Evolutionary conservation across 2,113 vertebrate species (phyloP), one percentile per base, ranked within the genome.

Genomic region (Aegotheles bennettii): DNA sequence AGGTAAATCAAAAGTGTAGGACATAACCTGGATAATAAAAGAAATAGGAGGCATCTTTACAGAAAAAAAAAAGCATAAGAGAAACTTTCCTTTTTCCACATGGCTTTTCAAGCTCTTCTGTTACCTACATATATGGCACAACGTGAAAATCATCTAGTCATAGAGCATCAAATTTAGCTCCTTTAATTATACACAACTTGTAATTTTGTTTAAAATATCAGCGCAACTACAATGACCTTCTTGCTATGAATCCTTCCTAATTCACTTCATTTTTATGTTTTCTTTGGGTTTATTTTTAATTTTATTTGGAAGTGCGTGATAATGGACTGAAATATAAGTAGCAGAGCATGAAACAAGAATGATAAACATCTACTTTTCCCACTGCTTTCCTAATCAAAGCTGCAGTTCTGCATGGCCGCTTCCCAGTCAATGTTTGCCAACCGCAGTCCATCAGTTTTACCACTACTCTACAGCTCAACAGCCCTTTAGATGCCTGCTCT

Each of bases 361-460:
- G 26, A 86, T 29, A 84, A 95, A 71, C 31, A 64, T 48, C 43
- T 31, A 50, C 23, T 43, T 70, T n/a, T 59, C 67, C 54, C 67
- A 76, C 29, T 13, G 23, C n/a, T 79, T 43, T 71, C 69, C 77
- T 73, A 64, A 80, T 45, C 70, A 69, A 84, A 82, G 40, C 38
- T 31, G 16, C 28, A 69, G 67, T 36, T 78, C 50, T 83, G 33
- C 71, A 47, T 38, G 36, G 90, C 25, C 6, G 3, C 60, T 73
- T 90, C 5, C 40, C 76, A 88, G 36, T 51, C 83, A 78, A 91
- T 82, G 24, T 43, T 75, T 75, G 79, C 47, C 75, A 89, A 84
- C 79, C 71, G 42, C 89, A 91, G 71, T 65, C 81, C 81, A 84
- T 94, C 89, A 77, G 60, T 82, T 93, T 84, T 89, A 70, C 73